phyloP scores from a whole-genome alignment of 2,113 vertebrate genomes.

The Varanus salvator region DNA sequence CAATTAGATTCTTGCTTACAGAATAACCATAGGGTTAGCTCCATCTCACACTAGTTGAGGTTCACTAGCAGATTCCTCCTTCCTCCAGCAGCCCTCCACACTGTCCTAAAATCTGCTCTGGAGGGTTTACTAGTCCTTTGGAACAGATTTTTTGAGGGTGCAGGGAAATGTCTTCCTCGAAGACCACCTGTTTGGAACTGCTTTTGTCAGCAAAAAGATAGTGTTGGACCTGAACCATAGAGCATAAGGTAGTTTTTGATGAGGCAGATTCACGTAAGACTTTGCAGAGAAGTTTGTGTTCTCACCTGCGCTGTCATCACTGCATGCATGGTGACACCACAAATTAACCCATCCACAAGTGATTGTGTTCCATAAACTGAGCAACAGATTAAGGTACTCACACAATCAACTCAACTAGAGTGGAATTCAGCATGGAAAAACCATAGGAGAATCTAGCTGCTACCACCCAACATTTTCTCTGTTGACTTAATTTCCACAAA shows the following conservation, averaged over 20 bases:
- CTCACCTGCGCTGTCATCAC: background rate
- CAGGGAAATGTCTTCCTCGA: too few relatives aligned
- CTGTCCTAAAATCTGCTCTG: too few relatives aligned
- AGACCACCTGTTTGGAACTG: too few relatives aligned
- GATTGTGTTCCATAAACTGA: background rate
- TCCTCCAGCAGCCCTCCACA: too few relatives aligned
- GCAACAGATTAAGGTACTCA: background rate
- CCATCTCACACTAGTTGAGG: too few relatives aligned
- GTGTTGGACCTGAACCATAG: background rate
- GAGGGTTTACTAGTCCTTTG: too few relatives aligned
- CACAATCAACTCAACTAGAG: background rate
- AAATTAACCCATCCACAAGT: background rate
- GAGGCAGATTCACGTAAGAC: background rate
- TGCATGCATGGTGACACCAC: background rate
- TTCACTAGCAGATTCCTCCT: too few relatives aligned
- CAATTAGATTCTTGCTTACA: background rate
- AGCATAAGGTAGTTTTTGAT: background rate
- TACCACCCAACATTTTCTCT: background rate
- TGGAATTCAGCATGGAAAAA: background rate
- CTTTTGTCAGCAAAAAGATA: too few relatives aligned
- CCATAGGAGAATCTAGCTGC: background rate
- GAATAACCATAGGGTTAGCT: background rate
- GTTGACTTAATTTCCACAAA: background rate
- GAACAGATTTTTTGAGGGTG: too few relatives aligned
- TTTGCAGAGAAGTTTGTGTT: background rate